Conservation (phyloP, 2,888 invertebrate genomes). For the Chelonus formosanus region DNA sequence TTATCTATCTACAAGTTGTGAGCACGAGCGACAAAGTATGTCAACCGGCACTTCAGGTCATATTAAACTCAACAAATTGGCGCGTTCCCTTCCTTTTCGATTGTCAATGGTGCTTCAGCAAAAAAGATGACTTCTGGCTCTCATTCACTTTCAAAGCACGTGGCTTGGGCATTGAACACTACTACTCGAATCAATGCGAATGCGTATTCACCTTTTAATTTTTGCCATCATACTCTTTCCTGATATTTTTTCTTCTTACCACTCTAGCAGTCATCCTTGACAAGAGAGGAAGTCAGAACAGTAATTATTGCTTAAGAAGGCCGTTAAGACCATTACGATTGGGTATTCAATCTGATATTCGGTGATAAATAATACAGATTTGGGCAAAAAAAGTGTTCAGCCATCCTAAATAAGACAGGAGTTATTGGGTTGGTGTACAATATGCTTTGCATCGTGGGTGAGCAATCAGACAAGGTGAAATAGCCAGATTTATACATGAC, state of each 20-base stretch:
- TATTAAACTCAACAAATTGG: conserved; percentile 19
- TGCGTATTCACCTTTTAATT: not conserved
- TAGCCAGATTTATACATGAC: conserved; percentile 5
- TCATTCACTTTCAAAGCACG: conserved; percentile 34
- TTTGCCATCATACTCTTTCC: not conserved
- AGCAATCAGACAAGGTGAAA: not conserved
- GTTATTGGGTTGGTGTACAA: too few relatives aligned
- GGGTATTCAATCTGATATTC: too few relatives aligned
- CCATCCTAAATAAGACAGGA: too few relatives aligned
- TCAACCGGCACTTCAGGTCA: conserved; percentile 26
- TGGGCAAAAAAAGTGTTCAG: too few relatives aligned
- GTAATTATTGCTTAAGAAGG: not conserved
- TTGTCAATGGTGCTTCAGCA: conserved; percentile 17
- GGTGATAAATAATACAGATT: too few relatives aligned
- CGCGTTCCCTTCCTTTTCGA: conserved; percentile 15
- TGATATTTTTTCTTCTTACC: not conserved
- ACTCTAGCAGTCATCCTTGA: conserved; percentile 17
- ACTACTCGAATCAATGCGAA: not conserved
- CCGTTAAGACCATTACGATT: not conserved
- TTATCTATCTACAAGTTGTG: conserved; percentile 27
- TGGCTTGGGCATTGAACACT: conserved; percentile 10
- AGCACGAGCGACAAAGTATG: conserved; percentile 28
- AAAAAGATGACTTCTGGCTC: too few relatives aligned
- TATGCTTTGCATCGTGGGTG: not conserved
- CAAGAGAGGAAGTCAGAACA: conserved; percentile 18